Base-by-base conservation (phyloP, 2,888 invertebrate genomes). In the Agrotis segetum region DNA sequence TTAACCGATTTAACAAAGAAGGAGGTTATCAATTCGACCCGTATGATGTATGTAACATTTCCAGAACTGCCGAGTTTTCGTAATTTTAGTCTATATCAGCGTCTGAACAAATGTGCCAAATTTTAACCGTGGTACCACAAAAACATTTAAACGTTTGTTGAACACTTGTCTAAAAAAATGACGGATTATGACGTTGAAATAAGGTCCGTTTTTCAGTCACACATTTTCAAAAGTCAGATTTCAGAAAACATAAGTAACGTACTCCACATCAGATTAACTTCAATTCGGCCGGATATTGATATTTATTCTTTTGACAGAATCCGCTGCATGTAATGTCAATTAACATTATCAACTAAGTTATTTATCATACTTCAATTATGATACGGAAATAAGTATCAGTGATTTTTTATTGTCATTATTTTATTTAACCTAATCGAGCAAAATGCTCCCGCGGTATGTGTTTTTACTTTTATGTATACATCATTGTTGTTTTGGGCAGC, bases 401-500 rank as follows among this genome's bases (percentile, higher is more conserved):
- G 75, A 81, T 71, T 74, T 64, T 46, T 70, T 58, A 47, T 59
- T 63, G 16, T 34, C 50, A 50, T 65, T 80, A 49, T 62, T 67
- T 79, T 56, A 67, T 66, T 83, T 61, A 16, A 58, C 11, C 24
- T 74, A 53, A 59, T 56, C 46, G 47, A 19, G 56, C 65, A 74
- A 75, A 79, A 83, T 83, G 83, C 50, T 82, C 17, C 64, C 55
- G 52, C 71, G 62, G 17, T 11, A 24, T 40, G 2, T 74, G 14
- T 69, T 73, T 19, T 7, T 77, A 29, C 14, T 82, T 44, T 47
- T 79, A 29, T 71, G 55, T 72, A 50, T 46, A 24, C 62, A 52
- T 34, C 19, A 59, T 50, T 62, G 21, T n/a, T 69, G 74, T 67
- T 16, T 58, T 16, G 77, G 70, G 14, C 24, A 53, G 44, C 11